Conservation (phyloP, 2,113 vertebrate genomes). For the Oreochromis tanganicae region DNA sequence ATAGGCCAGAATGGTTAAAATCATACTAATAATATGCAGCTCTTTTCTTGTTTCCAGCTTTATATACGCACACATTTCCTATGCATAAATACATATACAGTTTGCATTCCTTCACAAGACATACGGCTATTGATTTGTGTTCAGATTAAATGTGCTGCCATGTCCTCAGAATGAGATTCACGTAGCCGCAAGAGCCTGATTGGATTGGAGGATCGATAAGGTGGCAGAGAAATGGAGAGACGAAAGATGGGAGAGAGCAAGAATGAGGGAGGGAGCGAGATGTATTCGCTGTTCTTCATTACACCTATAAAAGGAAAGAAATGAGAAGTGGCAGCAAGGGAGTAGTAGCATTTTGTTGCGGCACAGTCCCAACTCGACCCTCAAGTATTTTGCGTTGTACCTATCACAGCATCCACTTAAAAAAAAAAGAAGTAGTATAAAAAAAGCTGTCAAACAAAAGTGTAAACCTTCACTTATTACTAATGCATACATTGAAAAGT, state of each 20-base stretch:
- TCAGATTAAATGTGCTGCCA: slow-evolving; percentile 56
- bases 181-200: slow-evolving; percentile 61
- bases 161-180: slow-evolving; percentile 67
- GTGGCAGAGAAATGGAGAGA: slow-evolving; percentile 53
- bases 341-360: slow-evolving; percentile 27
- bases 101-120: slow-evolving; percentile 39
- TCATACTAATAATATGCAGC: background rate
- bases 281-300: slow-evolving; percentile 59
- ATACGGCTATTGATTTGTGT: slow-evolving; percentile 33
- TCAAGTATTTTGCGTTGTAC: background rate
- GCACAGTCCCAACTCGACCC: background rate
- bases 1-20: background rate
- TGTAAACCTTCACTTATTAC: background rate
- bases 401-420: background rate
- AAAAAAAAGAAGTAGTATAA: background rate
- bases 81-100: background rate
- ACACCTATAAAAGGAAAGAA: slow-evolving; percentile 60
- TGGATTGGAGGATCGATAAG: slow-evolving; percentile 59
- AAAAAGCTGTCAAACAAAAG: background rate
- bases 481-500: background rate
- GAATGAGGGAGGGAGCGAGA: slow-evolving; percentile 25
- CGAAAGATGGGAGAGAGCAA: slow-evolving; percentile 31
- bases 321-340: slow-evolving; percentile 49
- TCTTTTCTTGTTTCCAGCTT: background rate
- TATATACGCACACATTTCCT: background rate